phyloP scores from a whole-genome alignment of 1,140 invertebrate genomes.

The Sitobion miscanthi region DNA sequence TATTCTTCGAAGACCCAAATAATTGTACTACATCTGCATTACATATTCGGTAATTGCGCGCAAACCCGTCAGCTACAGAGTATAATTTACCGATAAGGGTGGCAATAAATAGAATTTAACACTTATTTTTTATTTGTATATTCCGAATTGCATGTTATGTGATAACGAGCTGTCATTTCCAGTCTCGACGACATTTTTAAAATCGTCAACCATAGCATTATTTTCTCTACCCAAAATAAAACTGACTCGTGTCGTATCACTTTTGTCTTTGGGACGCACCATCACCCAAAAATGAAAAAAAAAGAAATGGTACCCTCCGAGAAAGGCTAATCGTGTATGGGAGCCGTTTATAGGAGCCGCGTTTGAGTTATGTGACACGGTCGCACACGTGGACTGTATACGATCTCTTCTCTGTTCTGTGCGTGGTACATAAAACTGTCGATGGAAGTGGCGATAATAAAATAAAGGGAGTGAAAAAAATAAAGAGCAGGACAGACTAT shows the following conservation, averaged over 20 bases:
- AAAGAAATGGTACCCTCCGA: not conserved
- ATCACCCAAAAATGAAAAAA: not conserved
- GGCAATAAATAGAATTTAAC: constrained; percentile 26
- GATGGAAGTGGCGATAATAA: constrained; percentile 51
- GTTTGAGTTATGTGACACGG: constrained; percentile 30
- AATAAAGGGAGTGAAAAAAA: constrained; percentile 30
- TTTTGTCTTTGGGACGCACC: not conserved
- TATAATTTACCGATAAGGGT: not conserved
- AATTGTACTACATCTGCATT: not conserved
- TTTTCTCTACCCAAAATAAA: not conserved
- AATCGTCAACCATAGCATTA: constrained; percentile 6
- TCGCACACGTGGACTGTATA: constrained; percentile 18
- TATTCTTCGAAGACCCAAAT: not conserved
- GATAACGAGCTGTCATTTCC: constrained; percentile 45
- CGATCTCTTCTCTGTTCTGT: not conserved
- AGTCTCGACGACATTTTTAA: not conserved
- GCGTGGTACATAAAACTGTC: constrained; percentile 44
- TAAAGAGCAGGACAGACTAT: constrained; percentile 2
- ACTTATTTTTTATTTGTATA: constrained; percentile 40
- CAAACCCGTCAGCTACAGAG: constrained; percentile 22
- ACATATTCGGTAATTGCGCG: not conserved
- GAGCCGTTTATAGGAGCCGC: not conserved
- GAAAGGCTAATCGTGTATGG: constrained; percentile 27
- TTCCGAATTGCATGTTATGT: not conserved
- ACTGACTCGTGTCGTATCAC: not conserved